Evolutionary conservation across 2,888 invertebrate species (phyloP), one percentile per base, ranked within the genome.

Genomic region (Brachyopa scutellaris): DNA sequence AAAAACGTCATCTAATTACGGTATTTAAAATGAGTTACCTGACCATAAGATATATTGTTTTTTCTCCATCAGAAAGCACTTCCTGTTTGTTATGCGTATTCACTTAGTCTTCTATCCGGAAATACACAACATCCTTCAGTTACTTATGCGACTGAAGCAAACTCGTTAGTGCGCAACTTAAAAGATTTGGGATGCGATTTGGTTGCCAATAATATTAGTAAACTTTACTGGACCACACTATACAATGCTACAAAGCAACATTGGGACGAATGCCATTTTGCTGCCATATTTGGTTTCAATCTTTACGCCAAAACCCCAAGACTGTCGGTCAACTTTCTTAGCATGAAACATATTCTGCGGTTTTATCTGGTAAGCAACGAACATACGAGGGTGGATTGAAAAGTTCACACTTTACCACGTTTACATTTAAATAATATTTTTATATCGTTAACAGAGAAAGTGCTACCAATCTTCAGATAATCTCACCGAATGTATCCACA

Each of bases 291-390:
- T 49, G 85, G 85, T 5, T 85, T 84, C 17, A 82, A 84, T 11
- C 49, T 84, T 6, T 85, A 84, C 29, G 83, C 80, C 17, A 70
- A 62, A 6, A 5, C 17, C 7, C 55, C 84, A 1, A 64, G 53
- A 17, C 86, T 89, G 86, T 87, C 84, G 62, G 76, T 88, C 2
- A 84, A 77, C 6, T 62, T 69, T 5, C 31, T 73, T 2, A 84
- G 86, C 1, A 73, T 89, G 0, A 84, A 85, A 7, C 79, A 66
- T 4, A 85, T 85, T 5, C 49, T 89, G 4, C 76, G 33, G 13
- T 77, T 77, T 15, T 87, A 87, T 70, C 62, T 87, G 3, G 88
- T 87, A 85, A 77, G 86, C 85, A n/a, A n/a, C n/a, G n/a, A n/a
- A n/a, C n/a, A n/a, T n/a, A n/a, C n/a, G n/a, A n/a, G n/a, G n/a